Conservation (phyloP, 2,113 vertebrate species). For the Aegithalos caudatus region DNA sequence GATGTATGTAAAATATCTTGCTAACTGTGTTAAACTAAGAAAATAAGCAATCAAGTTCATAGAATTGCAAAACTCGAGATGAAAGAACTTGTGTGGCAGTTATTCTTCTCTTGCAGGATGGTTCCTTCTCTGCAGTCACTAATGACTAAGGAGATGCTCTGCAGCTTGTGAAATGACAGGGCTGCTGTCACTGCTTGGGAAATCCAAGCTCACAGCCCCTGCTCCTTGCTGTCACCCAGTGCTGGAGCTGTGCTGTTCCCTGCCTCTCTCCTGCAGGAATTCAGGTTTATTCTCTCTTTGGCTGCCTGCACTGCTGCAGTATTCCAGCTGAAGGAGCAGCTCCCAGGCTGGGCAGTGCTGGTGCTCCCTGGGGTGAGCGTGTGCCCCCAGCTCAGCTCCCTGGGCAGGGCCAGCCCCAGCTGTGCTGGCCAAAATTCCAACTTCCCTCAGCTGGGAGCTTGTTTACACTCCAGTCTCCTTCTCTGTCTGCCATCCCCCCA, state of each 20-base stretch:
- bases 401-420: not conserved
- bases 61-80: not conserved
- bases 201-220: not conserved
- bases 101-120: not conserved
- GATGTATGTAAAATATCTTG: not conserved
- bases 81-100: not conserved
- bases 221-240: not conserved
- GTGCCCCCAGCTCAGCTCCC: not conserved
- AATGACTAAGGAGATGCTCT: not conserved
- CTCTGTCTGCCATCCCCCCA: not conserved
- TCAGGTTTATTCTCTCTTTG: not conserved
- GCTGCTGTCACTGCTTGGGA: not conserved
- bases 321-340: not conserved
- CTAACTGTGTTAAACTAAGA: not conserved
- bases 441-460: not conserved
- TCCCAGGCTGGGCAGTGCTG: accelerated
- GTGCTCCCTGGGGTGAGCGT: not conserved
- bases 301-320: accelerated
- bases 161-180: not conserved
- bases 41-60: not conserved
- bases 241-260: accelerated
- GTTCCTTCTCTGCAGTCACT: not conserved
- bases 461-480: not conserved
- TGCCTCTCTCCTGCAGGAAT: not conserved
- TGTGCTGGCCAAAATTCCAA: not conserved